A percentile compares a stretch with the other conserved stretches of the same genome.
Evolutionary conservation across 2,888 invertebrate species (phyloP).

Genomic region (Lasioglossum vierecki): DNA sequence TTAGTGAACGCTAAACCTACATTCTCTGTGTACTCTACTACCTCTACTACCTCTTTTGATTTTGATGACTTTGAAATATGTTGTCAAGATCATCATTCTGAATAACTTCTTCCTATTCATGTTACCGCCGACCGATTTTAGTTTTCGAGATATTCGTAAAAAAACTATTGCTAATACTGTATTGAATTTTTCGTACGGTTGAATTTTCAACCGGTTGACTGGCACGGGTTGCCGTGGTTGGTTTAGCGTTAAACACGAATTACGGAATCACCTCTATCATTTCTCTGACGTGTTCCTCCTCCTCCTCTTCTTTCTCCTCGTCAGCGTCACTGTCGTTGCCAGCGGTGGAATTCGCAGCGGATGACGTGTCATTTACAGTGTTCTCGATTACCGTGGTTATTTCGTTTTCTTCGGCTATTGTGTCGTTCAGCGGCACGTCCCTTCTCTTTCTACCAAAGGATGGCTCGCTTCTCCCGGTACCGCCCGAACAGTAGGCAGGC

Average conservation of each 20-base stretch:
- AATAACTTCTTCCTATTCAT: too few relatives aligned
- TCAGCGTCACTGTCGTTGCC: constrained; percentile 66
- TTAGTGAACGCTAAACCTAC: too few relatives aligned
- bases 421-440: constrained; percentile 81
- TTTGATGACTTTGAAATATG: too few relatives aligned
- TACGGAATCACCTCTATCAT: constrained; percentile 90
- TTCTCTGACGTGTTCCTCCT: constrained; percentile 92
- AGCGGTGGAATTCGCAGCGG: constrained; percentile 57
- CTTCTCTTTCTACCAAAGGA: constrained; percentile 91
- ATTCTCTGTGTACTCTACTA: too few relatives aligned
- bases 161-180: too few relatives aligned
- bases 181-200: too few relatives aligned
- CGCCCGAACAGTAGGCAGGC: constrained; percentile 93
- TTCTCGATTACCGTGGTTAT: constrained; percentile 79
- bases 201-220: too few relatives aligned
- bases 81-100: too few relatives aligned
- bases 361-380: constrained; percentile 44
- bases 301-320: constrained; percentile 82
- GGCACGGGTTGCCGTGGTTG: too few relatives aligned
- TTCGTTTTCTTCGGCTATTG: constrained; percentile 64
- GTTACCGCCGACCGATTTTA: too few relatives aligned
- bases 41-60: too few relatives aligned
- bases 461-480: constrained; percentile 91
- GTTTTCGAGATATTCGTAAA: too few relatives aligned
- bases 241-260: background rate